Percentiles rank a stretch among this genome's conserved stretches.
Conservation (phyloP, 2,113 vertebrate genomes). For the Pardalotus punctatus region DNA sequence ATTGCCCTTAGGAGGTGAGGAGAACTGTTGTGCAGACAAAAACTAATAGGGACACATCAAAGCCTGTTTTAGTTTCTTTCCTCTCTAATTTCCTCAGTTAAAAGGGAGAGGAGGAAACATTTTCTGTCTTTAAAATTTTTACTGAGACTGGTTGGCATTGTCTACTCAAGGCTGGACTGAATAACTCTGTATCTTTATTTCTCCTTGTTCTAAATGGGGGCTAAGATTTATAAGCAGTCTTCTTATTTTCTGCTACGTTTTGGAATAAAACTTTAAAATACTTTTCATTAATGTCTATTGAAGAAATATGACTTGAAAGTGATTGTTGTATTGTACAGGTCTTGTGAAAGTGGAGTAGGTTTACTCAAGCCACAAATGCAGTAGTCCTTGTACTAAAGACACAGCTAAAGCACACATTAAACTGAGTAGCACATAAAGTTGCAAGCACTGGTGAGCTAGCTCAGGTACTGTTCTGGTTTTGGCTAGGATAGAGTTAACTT, state of each 20-base stretch:
- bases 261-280: background rate
- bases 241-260: background rate
- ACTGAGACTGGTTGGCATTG: background rate
- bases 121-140: background rate
- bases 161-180: background rate
- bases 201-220: background rate
- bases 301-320: background rate
- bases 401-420: rapidly evolving
- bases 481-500: background rate
- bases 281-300: background rate
- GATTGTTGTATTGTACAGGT: background rate
- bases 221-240: background rate
- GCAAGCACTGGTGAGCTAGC: background rate
- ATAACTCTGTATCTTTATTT: background rate
- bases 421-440: background rate
- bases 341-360: background rate
- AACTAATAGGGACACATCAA: background rate
- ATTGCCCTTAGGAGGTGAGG: background rate
- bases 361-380: background rate
- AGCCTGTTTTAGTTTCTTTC: background rate
- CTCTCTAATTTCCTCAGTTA: background rate
- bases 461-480: background rate
- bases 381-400: background rate
- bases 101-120: background rate
- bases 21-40: background rate